phyloP scores from a whole-genome alignment of 1,140 invertebrate genomes.

The Tachypleus tridentatus region DNA sequence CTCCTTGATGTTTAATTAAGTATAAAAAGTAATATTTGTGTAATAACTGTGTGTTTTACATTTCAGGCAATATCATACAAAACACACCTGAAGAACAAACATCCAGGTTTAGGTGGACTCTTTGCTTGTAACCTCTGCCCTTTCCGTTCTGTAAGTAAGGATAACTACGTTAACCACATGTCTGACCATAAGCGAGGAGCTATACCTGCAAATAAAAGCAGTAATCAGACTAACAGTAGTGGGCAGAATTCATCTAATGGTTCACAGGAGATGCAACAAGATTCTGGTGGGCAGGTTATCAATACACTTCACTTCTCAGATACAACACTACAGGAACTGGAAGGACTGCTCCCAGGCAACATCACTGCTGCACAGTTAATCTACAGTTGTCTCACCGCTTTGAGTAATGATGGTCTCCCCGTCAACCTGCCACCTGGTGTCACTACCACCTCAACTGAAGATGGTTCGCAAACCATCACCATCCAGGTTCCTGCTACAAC shows the following conservation, averaged over 20 bases:
- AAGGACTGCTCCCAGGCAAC: constrained; percentile 39
- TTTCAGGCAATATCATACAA: constrained; percentile 48
- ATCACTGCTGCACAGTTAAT: constrained; percentile 42
- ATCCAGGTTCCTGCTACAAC: constrained; percentile 34
- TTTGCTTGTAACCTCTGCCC: constrained; percentile 33
- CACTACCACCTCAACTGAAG: constrained; percentile 36
- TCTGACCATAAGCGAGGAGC: constrained; percentile 38
- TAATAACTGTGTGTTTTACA: background rate
- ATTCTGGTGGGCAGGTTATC: too few relatives aligned
- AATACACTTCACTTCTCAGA: constrained; percentile 11
- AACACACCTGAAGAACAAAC: constrained; percentile 49
- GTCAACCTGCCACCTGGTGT: constrained; percentile 36
- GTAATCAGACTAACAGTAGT: too few relatives aligned
- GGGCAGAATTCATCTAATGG: too few relatives aligned
- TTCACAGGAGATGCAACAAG: too few relatives aligned
- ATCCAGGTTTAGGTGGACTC: constrained; percentile 44
- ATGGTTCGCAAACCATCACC: constrained; percentile 38
- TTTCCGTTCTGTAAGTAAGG: constrained; percentile 35
- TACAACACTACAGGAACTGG: constrained; percentile 21
- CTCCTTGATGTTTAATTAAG: too few relatives aligned
- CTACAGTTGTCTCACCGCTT: constrained; percentile 40
- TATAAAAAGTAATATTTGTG: too few relatives aligned
- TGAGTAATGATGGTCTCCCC: constrained; percentile 33
- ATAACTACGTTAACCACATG: constrained; percentile 32
- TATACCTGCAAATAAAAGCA: too few relatives aligned